Evolutionary conservation across 2,113 vertebrate genomes (phyloP).

Genomic region (Cyanistes caeruleus): DNA sequence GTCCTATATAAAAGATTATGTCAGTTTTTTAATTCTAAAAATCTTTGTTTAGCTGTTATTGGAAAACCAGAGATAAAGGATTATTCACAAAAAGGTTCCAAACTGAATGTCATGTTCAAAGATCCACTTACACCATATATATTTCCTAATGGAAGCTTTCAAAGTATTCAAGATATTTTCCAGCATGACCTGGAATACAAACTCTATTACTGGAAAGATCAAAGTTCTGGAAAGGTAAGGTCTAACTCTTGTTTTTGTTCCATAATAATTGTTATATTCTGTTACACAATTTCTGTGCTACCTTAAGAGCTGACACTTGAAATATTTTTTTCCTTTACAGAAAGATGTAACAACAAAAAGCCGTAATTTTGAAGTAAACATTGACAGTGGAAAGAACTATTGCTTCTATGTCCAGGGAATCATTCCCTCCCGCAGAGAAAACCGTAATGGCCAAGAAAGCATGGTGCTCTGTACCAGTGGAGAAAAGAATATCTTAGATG

Average conservation of each 20-base stretch:
- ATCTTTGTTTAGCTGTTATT: conserved; percentile 78
- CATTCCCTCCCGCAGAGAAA: conserved; percentile 72
- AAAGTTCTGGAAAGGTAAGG: conserved; percentile 88
- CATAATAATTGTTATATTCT: not conserved
- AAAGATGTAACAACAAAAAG: conserved; percentile 70
- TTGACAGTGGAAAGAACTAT: conserved; percentile 83
- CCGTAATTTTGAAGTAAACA: conserved; percentile 67
- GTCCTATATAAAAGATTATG: not conserved
- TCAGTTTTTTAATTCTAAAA: conserved; percentile 4
- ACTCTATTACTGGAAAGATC: conserved; percentile 83
- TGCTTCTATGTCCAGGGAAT: conserved; percentile 85
- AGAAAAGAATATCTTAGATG: not conserved
- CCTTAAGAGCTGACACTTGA: not conserved
- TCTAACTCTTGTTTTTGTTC: not conserved
- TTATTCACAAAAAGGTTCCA: conserved; percentile 63
- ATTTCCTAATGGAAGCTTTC: conserved; percentile 54
- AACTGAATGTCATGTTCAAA: conserved; percentile 73
- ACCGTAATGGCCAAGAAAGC: conserved; percentile 80
- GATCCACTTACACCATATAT: conserved; percentile 78
- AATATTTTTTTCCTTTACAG: conserved; percentile 63
- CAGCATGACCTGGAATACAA: conserved; percentile 79
- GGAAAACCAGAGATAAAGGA: conserved; percentile 77
- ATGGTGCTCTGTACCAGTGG: conserved; percentile 64
- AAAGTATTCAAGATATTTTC: conserved; percentile 85
- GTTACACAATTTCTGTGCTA: not conserved